Conservation (phyloP, 2,888 invertebrate species). For the Prosopocoilus inquinatus region DNA sequence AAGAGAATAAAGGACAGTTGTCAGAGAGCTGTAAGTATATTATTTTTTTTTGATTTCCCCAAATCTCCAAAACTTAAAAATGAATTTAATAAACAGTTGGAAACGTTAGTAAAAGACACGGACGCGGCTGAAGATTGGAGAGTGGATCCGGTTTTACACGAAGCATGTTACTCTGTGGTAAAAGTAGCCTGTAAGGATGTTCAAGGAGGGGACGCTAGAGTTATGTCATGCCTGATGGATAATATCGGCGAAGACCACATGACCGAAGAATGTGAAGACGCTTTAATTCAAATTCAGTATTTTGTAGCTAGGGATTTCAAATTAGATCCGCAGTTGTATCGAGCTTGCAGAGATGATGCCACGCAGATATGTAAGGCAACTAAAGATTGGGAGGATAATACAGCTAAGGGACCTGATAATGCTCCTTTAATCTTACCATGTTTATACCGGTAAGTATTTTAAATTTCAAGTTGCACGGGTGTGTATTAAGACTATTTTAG, state of each 20-base stretch:
- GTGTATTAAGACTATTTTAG: too few relatives aligned
- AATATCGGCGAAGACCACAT: constrained; percentile 81
- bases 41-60: background rate
- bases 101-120: constrained; percentile 77
- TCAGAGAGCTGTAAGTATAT: constrained; percentile 64
- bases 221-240: constrained; percentile 93
- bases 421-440: constrained; percentile 88
- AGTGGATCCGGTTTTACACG: constrained; percentile 85
- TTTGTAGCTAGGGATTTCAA: constrained; percentile 95
- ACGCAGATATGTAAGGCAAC: constrained; percentile 76
- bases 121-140: constrained; percentile 96
- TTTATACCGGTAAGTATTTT: constrained; percentile 64
- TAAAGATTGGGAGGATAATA: constrained; percentile 67
- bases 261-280: constrained; percentile 86
- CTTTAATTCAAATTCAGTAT: constrained; percentile 93
- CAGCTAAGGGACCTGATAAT: constrained; percentile 70
- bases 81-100: constrained; percentile 56
- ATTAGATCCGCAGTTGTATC: constrained; percentile 84
- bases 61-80: background rate
- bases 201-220: constrained; percentile 72
- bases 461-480: background rate
- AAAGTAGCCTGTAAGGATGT: constrained; percentile 72
- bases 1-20: constrained; percentile 69
- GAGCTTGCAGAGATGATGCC: constrained; percentile 86
- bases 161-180: constrained; percentile 84